Evolutionary conservation across 2,797 vertebrate species (phyloP), one percentile per base, ranked within the genome.

Genomic region (Notolepis coatsorum): DNA sequence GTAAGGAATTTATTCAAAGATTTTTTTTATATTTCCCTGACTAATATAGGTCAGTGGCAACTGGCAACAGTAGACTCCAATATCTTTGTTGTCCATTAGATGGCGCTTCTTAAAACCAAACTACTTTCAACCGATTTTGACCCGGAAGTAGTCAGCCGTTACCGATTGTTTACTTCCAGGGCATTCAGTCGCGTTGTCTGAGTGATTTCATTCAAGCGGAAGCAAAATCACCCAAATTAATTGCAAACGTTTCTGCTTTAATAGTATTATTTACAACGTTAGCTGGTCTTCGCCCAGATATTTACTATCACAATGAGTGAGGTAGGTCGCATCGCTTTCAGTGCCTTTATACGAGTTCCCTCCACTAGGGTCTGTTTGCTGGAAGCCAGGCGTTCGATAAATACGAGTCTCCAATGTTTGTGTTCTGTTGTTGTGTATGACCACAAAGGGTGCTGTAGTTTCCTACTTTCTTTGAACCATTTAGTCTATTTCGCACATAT

Each of bases 251-350:
- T n/a, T n/a, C n/a, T n/a, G n/a, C n/a, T n/a, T n/a, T n/a, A n/a
- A n/a, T n/a, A n/a, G n/a, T n/a, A n/a, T n/a, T n/a, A n/a, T n/a
- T n/a, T n/a, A n/a, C n/a, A n/a, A n/a, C n/a, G n/a, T n/a, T n/a
- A n/a, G 1, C 4, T 10, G 28, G 2, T 3, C 20, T 24, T 0
- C 9, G 3, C 20, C 8, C 0, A 7, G 9, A 4, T 2, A 5
- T 20, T 56, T 1, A 4, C 0, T 49, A 0, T 1, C 59, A 75
- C n/a, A 8, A 91, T 91, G 90, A 72, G 82, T 1, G 90, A 91
- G 85, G 90, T 91, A 73, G 71, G 79, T 27, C n/a, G 7, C 7
- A 4, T 46, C 2, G 1, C 52, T 46, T 50, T 0, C 10, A 3
- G 1, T 35, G 1, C 3, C 3, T 3, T 6, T 0, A 1, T 2